phyloP scores from a whole-genome alignment of 2,888 invertebrate genomes.

The Drosophila koepferae region DNA sequence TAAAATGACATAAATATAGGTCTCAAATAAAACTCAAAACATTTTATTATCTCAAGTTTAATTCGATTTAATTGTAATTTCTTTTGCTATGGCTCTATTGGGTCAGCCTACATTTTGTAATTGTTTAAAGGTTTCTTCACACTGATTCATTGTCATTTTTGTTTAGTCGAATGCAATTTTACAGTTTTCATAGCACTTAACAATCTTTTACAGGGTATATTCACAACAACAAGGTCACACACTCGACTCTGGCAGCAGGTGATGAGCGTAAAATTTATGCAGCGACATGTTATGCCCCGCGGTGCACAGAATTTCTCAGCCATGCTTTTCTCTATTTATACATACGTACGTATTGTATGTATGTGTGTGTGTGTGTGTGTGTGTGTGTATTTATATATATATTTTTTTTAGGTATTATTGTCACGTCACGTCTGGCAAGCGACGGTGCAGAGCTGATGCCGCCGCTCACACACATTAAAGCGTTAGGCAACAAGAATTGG shows the following conservation, averaged over 20 bases:
- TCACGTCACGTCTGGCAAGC: constrained; percentile 76
- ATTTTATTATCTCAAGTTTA: not conserved
- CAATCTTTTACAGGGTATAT: constrained; percentile 22
- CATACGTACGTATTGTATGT: not conserved
- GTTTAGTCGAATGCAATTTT: not conserved
- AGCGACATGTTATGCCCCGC: constrained; percentile 74
- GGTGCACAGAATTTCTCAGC: constrained; percentile 33
- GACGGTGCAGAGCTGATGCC: constrained; percentile 1
- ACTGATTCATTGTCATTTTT: not conserved
- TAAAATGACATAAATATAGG: not conserved
- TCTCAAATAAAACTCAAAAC: not conserved
- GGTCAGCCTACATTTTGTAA: not conserved
- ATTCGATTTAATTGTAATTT: not conserved
- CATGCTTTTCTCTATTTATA: constrained; percentile 19
- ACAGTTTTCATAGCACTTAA: too few species aligned
- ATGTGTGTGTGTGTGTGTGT: not conserved
- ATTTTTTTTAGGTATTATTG: constrained; percentile 64
- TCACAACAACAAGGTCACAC: constrained; percentile 63
- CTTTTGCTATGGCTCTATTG: not conserved
- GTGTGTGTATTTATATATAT: not conserved
- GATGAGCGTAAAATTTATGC: constrained; percentile 80
- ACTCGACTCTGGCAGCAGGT: constrained; percentile 56
- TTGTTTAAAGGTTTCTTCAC: too few species aligned
- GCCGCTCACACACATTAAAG: constrained; percentile 49
- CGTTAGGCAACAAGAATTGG: constrained; percentile 17